These are phyloP conservation scores for Hyperopisus bebe DNA, from an alignment of 2,113 vertebrate genomes.

Conservation along the genomic window DNA sequence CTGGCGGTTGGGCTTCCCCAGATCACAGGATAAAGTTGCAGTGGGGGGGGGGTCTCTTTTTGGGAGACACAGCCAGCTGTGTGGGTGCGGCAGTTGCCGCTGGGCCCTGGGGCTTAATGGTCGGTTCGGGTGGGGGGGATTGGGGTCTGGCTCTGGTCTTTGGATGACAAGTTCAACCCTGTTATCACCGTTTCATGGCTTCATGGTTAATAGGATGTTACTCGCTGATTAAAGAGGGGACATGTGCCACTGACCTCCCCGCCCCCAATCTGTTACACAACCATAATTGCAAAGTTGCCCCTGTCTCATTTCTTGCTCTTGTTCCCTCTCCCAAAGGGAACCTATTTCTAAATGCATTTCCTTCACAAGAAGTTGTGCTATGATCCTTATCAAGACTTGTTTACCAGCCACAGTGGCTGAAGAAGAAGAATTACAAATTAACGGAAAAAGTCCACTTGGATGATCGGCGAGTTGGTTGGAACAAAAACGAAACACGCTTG, in stretches of 20 bases:
- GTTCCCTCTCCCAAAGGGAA: neutral
- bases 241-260: neutral
- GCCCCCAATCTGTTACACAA: neutral
- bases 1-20: neutral
- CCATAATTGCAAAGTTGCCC: neutral
- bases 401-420: neutral
- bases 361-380: neutral
- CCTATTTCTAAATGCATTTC: neutral
- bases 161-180: neutral
- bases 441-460: neutral
- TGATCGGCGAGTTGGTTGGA: neutral
- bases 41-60: neutral
- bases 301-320: neutral
- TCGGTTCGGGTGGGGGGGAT: neutral
- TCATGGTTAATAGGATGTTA: neutral
- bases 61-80: neutral
- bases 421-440: neutral
- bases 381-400: neutral
- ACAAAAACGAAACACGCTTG: neutral
- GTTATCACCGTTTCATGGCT: neutral
- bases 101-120: neutral
- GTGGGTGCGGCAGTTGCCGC: neutral
- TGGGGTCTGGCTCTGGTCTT: neutral
- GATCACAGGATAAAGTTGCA: neutral
- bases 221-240: neutral